Percentiles rank a stretch among this genome's conserved stretches.
Conservation (phyloP, 2,113 vertebrate species). For the Scopus umbretta region DNA sequence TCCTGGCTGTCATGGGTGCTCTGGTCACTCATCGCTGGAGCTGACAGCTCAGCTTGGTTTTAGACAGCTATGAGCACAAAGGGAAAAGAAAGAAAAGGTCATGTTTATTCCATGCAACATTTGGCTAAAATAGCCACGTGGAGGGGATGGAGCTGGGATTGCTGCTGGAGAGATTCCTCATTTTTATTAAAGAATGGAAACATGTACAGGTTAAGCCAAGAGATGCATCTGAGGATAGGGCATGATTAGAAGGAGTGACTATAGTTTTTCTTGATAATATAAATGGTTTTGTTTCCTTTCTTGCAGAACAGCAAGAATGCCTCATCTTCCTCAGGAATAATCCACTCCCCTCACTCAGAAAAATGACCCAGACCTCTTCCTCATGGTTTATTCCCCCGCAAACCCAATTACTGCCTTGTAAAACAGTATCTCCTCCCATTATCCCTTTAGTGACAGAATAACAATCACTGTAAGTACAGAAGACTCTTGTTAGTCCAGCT, state of each 20-base stretch:
- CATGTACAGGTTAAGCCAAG: neutral
- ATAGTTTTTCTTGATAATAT: neutral
- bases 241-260: neutral
- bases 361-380: conserved; percentile 9
- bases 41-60: neutral
- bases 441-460: conserved; percentile 30
- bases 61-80: neutral
- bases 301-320: neutral
- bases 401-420: conserved; percentile 62
- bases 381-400: conserved; percentile 49
- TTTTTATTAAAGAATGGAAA: neutral
- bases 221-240: neutral
- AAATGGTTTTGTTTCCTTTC: neutral
- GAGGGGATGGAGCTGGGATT: neutral
- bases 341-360: conserved; percentile 19
- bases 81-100: neutral
- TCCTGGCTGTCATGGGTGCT: neutral
- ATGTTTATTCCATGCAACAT: neutral
- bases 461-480: neutral
- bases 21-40: neutral
- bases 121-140: neutral
- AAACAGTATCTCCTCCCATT: conserved; percentile 55
- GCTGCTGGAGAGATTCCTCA: neutral
- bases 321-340: conserved; percentile 46
- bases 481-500: neutral